Percentiles rank a stretch among this genome's conserved stretches.
Evolutionary conservation across 2,113 vertebrate genomes (phyloP).

Genomic region (Tricholaema leucomelas): DNA sequence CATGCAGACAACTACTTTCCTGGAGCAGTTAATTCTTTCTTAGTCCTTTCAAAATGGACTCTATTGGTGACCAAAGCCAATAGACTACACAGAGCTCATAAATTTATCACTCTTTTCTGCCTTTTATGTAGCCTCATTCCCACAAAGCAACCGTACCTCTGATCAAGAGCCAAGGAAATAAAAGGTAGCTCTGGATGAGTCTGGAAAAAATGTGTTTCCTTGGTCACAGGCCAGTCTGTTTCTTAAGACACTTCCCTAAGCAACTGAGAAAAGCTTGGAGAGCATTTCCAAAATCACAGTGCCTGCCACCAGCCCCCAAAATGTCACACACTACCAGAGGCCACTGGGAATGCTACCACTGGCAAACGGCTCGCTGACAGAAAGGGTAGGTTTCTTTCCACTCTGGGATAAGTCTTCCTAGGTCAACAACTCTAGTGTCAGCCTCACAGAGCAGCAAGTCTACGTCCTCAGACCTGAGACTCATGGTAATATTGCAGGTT

Average conservation of each 20-base stretch:
- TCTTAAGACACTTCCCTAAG: background rate
- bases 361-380: background rate
- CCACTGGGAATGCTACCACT: accelerated
- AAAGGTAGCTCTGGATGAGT: background rate
- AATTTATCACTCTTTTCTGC: background rate
- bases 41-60: background rate
- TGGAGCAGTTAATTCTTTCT: background rate
- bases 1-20: background rate
- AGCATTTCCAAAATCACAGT: background rate
- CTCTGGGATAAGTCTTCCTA: background rate
- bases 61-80: accelerated
- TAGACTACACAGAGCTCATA: background rate
- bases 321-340: background rate
- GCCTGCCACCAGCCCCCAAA: background rate
- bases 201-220: background rate
- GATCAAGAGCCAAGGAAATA: background rate
- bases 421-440: background rate
- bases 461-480: background rate
- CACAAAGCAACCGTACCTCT: background rate
- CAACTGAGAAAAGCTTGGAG: background rate
- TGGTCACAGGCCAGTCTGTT: background rate
- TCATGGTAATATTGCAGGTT: background rate
- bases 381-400: background rate
- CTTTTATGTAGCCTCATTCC: background rate
- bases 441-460: background rate